Conservation (phyloP, 2,888 invertebrate species). For the Acrocera orbiculus region DNA sequence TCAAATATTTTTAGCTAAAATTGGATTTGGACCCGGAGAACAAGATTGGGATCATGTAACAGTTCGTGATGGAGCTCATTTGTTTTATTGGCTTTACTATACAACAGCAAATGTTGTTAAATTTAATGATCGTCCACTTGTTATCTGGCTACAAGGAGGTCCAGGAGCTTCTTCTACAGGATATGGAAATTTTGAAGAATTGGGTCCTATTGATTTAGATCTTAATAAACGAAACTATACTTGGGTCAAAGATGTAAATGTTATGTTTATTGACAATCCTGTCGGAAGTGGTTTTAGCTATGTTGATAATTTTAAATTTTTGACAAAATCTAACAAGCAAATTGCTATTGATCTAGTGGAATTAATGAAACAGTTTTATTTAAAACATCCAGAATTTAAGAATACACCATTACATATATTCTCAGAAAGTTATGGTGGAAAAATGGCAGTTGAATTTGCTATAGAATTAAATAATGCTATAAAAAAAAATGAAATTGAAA, state of each 20-base stretch:
- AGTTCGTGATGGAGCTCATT: conserved; percentile 55
- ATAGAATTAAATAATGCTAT: conserved; percentile 40
- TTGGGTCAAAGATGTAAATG: conserved; percentile 65
- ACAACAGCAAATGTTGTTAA: conserved; percentile 43
- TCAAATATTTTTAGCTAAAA: too few species aligned
- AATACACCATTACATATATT: conserved; percentile 64
- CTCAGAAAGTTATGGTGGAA: conserved; percentile 83
- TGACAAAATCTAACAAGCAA: conserved; percentile 40
- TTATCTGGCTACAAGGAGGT: conserved; percentile 84
- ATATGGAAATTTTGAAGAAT: conserved; percentile 72
- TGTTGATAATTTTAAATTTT: conserved; percentile 36
- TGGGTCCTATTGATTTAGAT: conserved; percentile 55
- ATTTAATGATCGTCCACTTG: conserved; percentile 49
- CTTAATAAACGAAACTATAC: conserved; percentile 50
- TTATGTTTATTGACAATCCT: conserved; percentile 78
- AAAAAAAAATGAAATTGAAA: conserved; percentile 38
- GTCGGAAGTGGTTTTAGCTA: conserved; percentile 80
- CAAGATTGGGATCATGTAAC: conserved; percentile 60
- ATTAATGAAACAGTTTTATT: conserved; percentile 51
- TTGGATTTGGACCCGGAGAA: conserved; percentile 40
- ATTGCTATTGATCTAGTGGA: conserved; percentile 61
- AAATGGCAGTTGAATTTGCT: conserved; percentile 79
- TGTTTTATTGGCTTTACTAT: conserved; percentile 80
- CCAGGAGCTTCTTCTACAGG: conserved; percentile 66
- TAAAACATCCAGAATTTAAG: conserved; percentile 48